phyloP scores from a whole-genome alignment of 1,140 invertebrate genomes.

The Drosophila truncata region DNA sequence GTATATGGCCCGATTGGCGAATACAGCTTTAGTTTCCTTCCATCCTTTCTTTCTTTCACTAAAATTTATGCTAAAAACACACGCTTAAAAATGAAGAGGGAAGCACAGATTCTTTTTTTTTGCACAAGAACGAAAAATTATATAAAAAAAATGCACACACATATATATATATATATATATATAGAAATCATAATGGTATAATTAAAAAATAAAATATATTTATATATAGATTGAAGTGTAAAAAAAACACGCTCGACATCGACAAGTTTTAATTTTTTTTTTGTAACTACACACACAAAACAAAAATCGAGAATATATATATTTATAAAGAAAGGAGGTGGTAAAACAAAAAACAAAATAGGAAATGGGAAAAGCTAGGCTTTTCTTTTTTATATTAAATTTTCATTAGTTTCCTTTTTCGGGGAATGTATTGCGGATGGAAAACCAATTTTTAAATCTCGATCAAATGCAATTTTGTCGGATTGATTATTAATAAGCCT shows the following conservation, averaged over 20 bases:
- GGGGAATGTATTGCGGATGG: slow-evolving; percentile 30
- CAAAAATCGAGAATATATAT: slow-evolving; percentile 13
- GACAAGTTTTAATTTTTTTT: slow-evolving; percentile 5
- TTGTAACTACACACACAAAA: slow-evolving; percentile 64
- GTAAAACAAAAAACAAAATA: neutral
- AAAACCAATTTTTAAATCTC: slow-evolving; percentile 2
- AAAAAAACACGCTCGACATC: slow-evolving; percentile 27
- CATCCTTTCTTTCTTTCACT: slow-evolving; percentile 53
- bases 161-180: neutral
- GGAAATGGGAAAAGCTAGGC: slow-evolving; percentile 40
- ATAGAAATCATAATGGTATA: slow-evolving; percentile 49
- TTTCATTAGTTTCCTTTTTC: neutral
- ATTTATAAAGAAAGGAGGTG: slow-evolving; percentile 29
- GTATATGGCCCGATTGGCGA: slow-evolving; percentile 51
- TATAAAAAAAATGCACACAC: slow-evolving; percentile 44
- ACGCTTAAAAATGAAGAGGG: slow-evolving; percentile 82
- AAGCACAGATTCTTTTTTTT: slow-evolving; percentile 84
- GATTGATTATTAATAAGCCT: slow-evolving; percentile 23
- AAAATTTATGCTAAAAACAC: slow-evolving; percentile 84
- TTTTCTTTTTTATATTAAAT: slow-evolving; percentile 23
- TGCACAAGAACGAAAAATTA: slow-evolving; percentile 67
- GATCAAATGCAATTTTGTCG: slow-evolving; percentile 7
- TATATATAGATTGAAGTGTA: slow-evolving; percentile 41
- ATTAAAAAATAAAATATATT: slow-evolving; percentile 59
- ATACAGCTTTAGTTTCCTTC: slow-evolving; percentile 51